Evolutionary conservation across 2,888 invertebrate species (phyloP).

Genomic region (Gari tellinella): DNA sequence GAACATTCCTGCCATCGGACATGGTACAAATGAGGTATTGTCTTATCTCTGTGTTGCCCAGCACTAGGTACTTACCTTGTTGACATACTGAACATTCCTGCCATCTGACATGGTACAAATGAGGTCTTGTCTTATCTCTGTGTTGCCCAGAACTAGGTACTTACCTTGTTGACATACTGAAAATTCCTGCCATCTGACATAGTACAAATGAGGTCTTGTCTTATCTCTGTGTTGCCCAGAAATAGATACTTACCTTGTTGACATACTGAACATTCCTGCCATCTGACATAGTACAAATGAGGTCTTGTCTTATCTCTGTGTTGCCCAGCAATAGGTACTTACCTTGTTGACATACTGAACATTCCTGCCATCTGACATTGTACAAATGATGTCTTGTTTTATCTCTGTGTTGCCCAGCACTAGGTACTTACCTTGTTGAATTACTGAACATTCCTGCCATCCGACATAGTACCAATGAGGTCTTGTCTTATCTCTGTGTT

Average conservation of each 20-base stretch:
- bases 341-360: no score
- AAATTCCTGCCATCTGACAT: no score
- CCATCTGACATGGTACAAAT: slow-evolving; percentile 76
- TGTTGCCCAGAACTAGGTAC: slow-evolving; percentile 78
- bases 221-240: no score
- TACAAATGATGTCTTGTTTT: no score
- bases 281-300: slow-evolving; percentile 76
- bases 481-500: slow-evolving; percentile 78
- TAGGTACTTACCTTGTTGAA: slow-evolving; percentile 79
- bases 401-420: no score
- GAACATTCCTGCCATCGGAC: no score
- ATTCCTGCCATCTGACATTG: no score
- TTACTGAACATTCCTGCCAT: slow-evolving; percentile 80
- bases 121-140: slow-evolving; percentile 77
- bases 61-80: slow-evolving; percentile 79
- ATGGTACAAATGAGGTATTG: no score
- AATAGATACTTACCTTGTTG: slow-evolving; percentile 78
- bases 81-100: slow-evolving; percentile 80
- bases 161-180: no score
- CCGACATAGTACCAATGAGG: slow-evolving; percentile 75
- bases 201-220: no score
- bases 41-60: no score
- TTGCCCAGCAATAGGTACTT: slow-evolving; percentile 79
- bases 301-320: slow-evolving; percentile 75
- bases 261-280: slow-evolving; percentile 81